Evolutionary conservation across 2,797 vertebrate species (phyloP).

Genomic region (Microcaecilia unicolor): DNA sequence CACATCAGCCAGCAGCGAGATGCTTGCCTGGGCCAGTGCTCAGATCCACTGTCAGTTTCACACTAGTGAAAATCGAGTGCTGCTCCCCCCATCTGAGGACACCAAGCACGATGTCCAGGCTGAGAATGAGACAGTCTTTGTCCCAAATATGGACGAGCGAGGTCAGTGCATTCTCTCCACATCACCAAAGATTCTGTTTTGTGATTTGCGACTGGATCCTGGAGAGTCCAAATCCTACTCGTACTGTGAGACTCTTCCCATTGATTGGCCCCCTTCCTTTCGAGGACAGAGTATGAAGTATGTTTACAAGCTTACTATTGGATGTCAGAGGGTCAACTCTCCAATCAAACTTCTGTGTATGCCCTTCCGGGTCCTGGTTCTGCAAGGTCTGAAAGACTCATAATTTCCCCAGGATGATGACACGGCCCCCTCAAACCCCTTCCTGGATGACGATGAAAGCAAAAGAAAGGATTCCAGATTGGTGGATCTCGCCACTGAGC

Average conservation of each 20-base stretch:
- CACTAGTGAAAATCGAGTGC: slow-evolving; percentile 83
- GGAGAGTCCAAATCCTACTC: slow-evolving; percentile 95
- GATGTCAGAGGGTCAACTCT: slow-evolving; percentile 95
- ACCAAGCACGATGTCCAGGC: slow-evolving; percentile 90
- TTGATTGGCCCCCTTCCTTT: slow-evolving; percentile 88
- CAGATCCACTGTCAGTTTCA: slow-evolving; percentile 98
- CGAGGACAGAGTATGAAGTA: slow-evolving; percentile 94
- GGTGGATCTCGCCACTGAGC: slow-evolving; percentile 80
- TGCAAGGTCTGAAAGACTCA: slow-evolving; percentile 92
- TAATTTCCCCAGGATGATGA: slow-evolving; percentile 83
- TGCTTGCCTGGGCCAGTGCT: slow-evolving; percentile 92
- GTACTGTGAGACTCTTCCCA: slow-evolving; percentile 81
- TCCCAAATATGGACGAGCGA: slow-evolving; percentile 93
- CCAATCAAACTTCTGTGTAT: slow-evolving; percentile 94
- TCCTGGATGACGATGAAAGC: slow-evolving; percentile 86
- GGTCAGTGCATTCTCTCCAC: slow-evolving; percentile 96
- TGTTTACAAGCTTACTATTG: slow-evolving; percentile 93
- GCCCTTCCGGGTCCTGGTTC: slow-evolving; percentile 87
- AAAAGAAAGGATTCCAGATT: slow-evolving; percentile 77
- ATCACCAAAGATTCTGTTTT: slow-evolving; percentile 95
- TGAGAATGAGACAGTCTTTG: slow-evolving; percentile 89
- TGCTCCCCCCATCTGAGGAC: slow-evolving; percentile 70
- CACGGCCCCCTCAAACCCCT: slow-evolving; percentile 90
- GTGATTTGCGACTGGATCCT: slow-evolving; percentile 87
- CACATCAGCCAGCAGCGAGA: slow-evolving; percentile 93